Evolutionary conservation across 1,140 invertebrate species (phyloP).

Genomic region (Monochamus saltuarius): DNA sequence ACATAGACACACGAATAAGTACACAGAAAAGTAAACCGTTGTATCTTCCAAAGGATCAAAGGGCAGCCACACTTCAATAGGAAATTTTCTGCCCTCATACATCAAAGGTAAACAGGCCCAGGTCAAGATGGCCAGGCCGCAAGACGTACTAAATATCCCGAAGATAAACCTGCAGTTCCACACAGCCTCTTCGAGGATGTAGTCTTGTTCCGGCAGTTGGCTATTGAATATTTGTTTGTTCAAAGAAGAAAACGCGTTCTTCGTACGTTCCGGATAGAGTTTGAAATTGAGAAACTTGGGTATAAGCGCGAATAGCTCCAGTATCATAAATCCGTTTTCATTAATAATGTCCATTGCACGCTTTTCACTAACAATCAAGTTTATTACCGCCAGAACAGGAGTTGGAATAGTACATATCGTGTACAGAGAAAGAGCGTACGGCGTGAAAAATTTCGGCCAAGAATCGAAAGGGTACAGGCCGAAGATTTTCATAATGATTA

Average conservation of each 20-base stretch:
- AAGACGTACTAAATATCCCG: slow-evolving; percentile 6
- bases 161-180: slow-evolving; percentile 6
- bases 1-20: slow-evolving; percentile 4
- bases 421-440: slow-evolving; percentile 12
- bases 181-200: slow-evolving; percentile 6
- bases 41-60: slow-evolving; percentile 12
- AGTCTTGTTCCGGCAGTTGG: not conserved
- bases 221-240: slow-evolving; percentile 7
- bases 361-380: slow-evolving; percentile 6
- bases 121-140: slow-evolving; percentile 3
- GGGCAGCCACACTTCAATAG: slow-evolving; percentile 23
- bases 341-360: slow-evolving; percentile 1
- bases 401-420: slow-evolving; percentile 15
- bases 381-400: slow-evolving; percentile 7
- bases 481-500: slow-evolving; percentile 9
- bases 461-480: slow-evolving; percentile 17
- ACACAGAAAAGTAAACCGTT: slow-evolving; percentile 9
- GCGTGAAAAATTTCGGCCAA: not conserved
- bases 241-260: slow-evolving; percentile 9
- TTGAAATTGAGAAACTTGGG: slow-evolving; percentile 16
- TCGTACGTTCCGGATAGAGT: not conserved
- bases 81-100: slow-evolving; percentile 17
- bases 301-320: slow-evolving; percentile 14
- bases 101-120: slow-evolving; percentile 16
- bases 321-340: slow-evolving; percentile 14